phyloP scores from a whole-genome alignment of 2,888 invertebrate species.

The Yponomeuta malinellus region DNA sequence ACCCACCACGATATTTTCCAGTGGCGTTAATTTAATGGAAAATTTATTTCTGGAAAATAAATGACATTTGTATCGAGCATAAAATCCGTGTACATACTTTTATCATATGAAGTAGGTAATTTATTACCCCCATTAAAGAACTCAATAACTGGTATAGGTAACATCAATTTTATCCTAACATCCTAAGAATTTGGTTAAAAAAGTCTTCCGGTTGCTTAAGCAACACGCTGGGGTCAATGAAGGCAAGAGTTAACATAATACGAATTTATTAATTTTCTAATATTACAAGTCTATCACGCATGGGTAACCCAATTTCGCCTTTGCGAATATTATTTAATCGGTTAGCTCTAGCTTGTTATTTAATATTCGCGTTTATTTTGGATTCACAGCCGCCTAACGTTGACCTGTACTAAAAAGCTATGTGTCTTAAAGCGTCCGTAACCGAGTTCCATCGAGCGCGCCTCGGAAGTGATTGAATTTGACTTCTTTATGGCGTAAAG shows the following conservation, averaged over 20 bases:
- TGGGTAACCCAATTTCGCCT: background rate
- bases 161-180: too few species aligned
- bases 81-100: too few species aligned
- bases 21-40: too few species aligned
- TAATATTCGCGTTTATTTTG: background rate
- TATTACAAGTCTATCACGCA: background rate
- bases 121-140: too few species aligned
- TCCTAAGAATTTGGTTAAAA: too few species aligned
- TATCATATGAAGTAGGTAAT: too few species aligned
- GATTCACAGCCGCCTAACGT: background rate
- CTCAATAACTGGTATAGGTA: too few species aligned
- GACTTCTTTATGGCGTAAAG: slow-evolving; percentile 26
- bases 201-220: too few species aligned
- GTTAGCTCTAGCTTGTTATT: background rate
- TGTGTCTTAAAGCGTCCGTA: background rate
- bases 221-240: background rate
- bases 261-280: background rate
- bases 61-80: too few species aligned
- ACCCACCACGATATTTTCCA: too few species aligned
- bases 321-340: background rate
- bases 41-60: too few species aligned
- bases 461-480: slow-evolving; percentile 34
- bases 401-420: background rate
- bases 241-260: slow-evolving; percentile 19
- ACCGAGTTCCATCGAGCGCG: background rate